phyloP scores from a whole-genome alignment of 23 tunicate species.

The Aplidium turbinatum region DNA sequence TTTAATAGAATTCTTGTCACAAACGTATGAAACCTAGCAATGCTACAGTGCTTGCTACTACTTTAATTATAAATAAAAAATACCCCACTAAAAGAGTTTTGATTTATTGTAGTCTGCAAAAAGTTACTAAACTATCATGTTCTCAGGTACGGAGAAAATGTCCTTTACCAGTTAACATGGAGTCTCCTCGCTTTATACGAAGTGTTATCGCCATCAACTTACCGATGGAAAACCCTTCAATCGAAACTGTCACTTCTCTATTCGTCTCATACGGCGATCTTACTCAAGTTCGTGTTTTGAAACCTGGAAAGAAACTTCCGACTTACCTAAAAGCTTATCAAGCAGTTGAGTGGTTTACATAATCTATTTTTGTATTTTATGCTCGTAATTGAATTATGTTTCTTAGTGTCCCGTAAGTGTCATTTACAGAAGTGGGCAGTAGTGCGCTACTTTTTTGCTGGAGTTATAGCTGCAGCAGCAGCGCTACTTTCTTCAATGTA shows the following conservation, averaged over 20 bases:
- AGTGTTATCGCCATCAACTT: constrained; percentile 95
- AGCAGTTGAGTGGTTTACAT: too few relatives aligned
- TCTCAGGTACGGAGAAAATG: constrained; percentile 68
- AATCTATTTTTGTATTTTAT: too few relatives aligned
- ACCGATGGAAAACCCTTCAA: constrained; percentile 69
- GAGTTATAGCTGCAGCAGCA: too few relatives aligned
- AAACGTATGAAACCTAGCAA: too few relatives aligned
- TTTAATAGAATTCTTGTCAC: too few relatives aligned
- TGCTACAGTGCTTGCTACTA: too few relatives aligned
- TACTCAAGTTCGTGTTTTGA: constrained; percentile 93
- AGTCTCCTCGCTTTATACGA: constrained; percentile 78
- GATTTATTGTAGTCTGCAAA: neutral
- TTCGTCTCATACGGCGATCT: constrained; percentile 83
- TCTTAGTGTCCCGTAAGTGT: too few relatives aligned
- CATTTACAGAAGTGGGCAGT: too few relatives aligned
- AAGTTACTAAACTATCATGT: neutral
- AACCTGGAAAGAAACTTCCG: constrained; percentile 82
- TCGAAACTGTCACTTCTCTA: constrained; percentile 91
- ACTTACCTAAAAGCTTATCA: constrained; percentile 83
- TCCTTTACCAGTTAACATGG: constrained; percentile 74
- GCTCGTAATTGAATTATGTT: too few relatives aligned
- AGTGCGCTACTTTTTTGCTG: too few relatives aligned
- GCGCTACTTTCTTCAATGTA: too few relatives aligned
- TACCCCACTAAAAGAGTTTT: neutral
- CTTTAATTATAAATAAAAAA: neutral